Evolutionary conservation across 2,797 vertebrate genomes (phyloP), one percentile per base, ranked within the genome.

Genomic region (Acipenser ruthenus): DNA sequence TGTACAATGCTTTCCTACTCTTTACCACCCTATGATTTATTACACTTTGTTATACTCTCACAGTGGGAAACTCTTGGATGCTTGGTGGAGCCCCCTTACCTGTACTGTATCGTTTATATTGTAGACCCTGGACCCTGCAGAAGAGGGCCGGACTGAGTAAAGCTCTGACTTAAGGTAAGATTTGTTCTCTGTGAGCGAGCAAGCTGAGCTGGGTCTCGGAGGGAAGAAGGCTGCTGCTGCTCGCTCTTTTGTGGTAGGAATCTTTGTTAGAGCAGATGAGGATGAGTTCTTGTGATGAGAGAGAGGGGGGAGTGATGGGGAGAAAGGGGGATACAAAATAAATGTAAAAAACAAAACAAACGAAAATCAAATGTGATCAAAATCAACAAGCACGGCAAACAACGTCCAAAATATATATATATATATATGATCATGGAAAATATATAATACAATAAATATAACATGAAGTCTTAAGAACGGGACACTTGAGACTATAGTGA

Each of bases 211-310:
- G 76, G 82, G 80, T 79, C 87, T 82, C 74, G 87, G 82, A 75
- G 82, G 82, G 70, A 83, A 77, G 77, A 86, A 78, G 78, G 81
- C 79, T 72, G 78, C 37, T n/a, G 85, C 82, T 80, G 75, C 73
- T 79, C 84, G 79, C 71, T 71, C 86, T 81, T 87, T 91, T 82
- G 85, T 93, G 86, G 85, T 89, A 85, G 92, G 91, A 85, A 93
- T 94, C 92, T 94, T 94, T 93, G 91, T 91, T 82, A 91, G 77
- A 70, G 84, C 82, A 82, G 88, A 88, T 74, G 83, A 80, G 86
- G 88, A 84, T 71, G 83, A 80, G 80, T 86, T 88, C 87, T 90
- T 88, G 85, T 89, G 88, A 85, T 86, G 80, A 88, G 84, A 85
- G 67, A 78, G 73, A 79, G 69, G 55, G 67, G 64, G 66, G 69